phyloP scores from a whole-genome alignment of 2,797 vertebrate species.

The Anisognathus igniventris region DNA sequence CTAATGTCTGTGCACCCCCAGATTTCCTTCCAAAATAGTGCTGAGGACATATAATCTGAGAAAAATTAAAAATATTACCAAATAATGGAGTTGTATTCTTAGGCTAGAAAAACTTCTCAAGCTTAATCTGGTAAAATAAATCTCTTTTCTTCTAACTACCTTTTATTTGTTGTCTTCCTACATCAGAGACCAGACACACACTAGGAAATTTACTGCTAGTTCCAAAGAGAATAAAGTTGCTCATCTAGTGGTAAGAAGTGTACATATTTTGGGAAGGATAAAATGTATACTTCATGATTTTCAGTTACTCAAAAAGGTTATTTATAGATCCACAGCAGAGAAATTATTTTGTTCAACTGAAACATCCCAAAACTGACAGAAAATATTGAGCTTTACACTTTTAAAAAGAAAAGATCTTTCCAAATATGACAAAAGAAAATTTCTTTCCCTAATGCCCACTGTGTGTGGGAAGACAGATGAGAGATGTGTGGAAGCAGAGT shows the following conservation, averaged over 20 bases:
- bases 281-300: background rate
- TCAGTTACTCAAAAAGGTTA: background rate
- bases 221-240: background rate
- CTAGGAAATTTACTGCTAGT: background rate
- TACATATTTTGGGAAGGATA: background rate
- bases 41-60: background rate
- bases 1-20: background rate
- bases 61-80: background rate
- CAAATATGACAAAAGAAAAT: background rate
- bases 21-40: background rate
- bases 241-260: background rate
- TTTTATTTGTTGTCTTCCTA: background rate
- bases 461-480: background rate
- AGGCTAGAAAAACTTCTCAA: background rate
- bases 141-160: background rate
- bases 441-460: background rate
- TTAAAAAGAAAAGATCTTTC: background rate
- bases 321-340: background rate
- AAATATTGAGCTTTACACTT: slow-evolving; percentile 42
- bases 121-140: background rate
- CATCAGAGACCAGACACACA: background rate
- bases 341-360: slow-evolving; percentile 38
- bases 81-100: background rate
- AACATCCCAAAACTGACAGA: slow-evolving; percentile 25
- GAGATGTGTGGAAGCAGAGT: background rate